Percentiles rank a stretch among this genome's conserved stretches.
Evolutionary conservation across 2,113 vertebrate genomes (phyloP).

Genomic region (Pandion haliaetus): DNA sequence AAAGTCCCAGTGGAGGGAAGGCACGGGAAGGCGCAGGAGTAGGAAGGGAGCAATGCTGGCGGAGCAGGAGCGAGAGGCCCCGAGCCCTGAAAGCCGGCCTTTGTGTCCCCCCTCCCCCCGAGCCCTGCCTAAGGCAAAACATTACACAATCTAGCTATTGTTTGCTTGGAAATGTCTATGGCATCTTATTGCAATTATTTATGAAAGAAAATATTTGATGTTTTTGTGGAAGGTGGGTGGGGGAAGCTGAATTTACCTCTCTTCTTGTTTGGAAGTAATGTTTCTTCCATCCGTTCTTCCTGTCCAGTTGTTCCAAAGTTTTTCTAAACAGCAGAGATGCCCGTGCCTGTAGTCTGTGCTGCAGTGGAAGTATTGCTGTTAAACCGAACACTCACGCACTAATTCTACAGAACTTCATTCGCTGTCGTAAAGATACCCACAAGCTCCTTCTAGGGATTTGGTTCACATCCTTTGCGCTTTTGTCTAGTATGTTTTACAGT

Average conservation of each 20-base stretch:
- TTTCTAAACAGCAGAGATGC: neutral
- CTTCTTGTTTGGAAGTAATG: neutral
- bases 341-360: neutral
- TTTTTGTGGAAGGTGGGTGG: constrained; percentile 71
- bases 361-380: neutral
- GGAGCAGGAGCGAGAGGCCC: constrained; percentile 5
- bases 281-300: constrained; percentile 25
- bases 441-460: neutral
- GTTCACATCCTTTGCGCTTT: neutral
- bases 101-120: constrained; percentile 72
- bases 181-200: constrained; percentile 92
- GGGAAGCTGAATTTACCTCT: constrained; percentile 60
- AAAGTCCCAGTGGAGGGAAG: neutral
- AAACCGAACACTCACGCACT: neutral
- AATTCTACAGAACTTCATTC: neutral
- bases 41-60: neutral
- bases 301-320: neutral
- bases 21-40: neutral
- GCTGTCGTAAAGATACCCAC: neutral
- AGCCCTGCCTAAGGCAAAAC: constrained; percentile 77
- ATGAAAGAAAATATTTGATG: constrained; percentile 88
- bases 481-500: neutral
- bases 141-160: constrained; percentile 85
- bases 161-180: constrained; percentile 75
- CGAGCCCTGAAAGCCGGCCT: constrained; percentile 76